Evolutionary conservation across 1,140 invertebrate genomes (phyloP), one percentile per base, ranked within the genome.

Genomic region (Cydia fagiglandana): DNA sequence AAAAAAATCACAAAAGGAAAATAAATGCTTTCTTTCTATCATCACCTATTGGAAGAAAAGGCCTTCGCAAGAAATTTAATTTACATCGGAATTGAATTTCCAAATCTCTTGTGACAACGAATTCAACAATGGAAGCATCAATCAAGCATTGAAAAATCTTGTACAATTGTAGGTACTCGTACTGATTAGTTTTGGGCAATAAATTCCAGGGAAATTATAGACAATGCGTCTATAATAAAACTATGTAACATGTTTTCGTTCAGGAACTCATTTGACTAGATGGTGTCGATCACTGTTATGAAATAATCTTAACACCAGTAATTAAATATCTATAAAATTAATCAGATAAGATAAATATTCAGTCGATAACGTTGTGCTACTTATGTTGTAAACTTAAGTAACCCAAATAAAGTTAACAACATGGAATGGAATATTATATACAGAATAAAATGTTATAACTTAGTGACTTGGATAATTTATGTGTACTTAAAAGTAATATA

Each of bases 291-390:
- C 56, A 24, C 56, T 61, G 20, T 20, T 61, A 61, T 24, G 7
- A 24, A 61, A 61, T 24, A 24, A 61, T 17, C n/a, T 41, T 70
- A 70, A 70, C 38, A 30, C 30, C 38, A 41, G 17, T 38, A 70
- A 41, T 70, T 10, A 68, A 34, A 4, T 24, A 61, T 24, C 56
- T 61, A 20, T 24, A 61, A 61, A 24, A 61, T 61, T 20, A 61
- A 56, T 20, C 56, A 66, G 30, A 41, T 17, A 68, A 68, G 30
- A 38, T 34, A 38, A 70, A 15, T 70, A 70, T 83, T 88, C 88
- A 88, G 85, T 89, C 89, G 83, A 84, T 81, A 64, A 76, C 78
- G 77, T 76, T 75, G 78, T 78, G 80, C 79, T 80, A 80, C 74
- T 56, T 74, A 70, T 78, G 78, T 73, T 66, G 79, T 79, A 78